phyloP scores from a whole-genome alignment of 1,140 invertebrate species.

The Zophobas atratus region DNA sequence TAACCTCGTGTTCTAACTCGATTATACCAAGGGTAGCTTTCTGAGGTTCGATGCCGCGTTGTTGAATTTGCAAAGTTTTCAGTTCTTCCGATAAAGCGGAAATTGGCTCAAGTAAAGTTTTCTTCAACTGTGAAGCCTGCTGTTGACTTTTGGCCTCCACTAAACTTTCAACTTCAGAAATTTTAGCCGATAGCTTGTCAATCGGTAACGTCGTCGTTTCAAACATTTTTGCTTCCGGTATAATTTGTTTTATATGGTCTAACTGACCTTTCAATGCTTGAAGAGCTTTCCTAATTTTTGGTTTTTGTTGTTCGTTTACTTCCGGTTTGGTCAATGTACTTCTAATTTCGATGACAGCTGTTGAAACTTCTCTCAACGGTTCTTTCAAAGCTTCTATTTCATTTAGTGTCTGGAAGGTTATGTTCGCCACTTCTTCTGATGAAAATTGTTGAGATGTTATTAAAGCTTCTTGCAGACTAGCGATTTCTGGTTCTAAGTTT shows the following conservation, averaged over 20 bases:
- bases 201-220: background rate
- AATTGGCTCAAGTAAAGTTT: constrained; percentile 7
- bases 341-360: constrained; percentile 4
- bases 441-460: constrained; percentile 6
- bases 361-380: constrained; percentile 28
- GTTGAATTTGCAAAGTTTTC: constrained; percentile 6
- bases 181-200: constrained; percentile 32
- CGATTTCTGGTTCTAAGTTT: constrained; percentile 4
- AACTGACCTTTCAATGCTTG: constrained; percentile 3
- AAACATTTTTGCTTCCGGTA: constrained; percentile 5
- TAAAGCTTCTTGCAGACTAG: constrained; percentile 2
- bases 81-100: background rate
- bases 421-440: constrained; percentile 13
- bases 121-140: background rate
- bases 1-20: constrained; percentile 29
- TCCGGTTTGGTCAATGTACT: constrained; percentile 30
- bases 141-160: background rate
- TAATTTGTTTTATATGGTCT: constrained; percentile 4
- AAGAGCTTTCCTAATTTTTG: constrained; percentile 46
- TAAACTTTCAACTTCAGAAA: constrained; percentile 18
- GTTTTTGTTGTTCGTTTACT: constrained; percentile 44
- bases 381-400: constrained; percentile 26
- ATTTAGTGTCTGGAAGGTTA: background rate
- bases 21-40: constrained; percentile 4
- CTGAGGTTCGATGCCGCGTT: background rate